phyloP scores from a whole-genome alignment of 30 jellyfish, hydroid and myxozoan species.

The Aurelia coerulea region DNA sequence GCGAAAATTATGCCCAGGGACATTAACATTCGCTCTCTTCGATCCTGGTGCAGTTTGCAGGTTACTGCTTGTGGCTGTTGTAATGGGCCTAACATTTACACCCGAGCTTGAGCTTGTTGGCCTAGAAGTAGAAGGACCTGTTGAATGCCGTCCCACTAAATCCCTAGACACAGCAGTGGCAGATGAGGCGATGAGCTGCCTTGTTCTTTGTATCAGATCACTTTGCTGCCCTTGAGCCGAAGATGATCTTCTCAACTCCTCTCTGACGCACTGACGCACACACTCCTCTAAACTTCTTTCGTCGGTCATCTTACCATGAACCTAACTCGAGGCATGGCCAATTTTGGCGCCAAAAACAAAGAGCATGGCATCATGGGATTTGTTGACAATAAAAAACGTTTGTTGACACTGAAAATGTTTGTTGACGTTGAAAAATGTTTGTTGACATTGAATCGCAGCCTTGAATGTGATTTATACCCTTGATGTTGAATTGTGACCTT shows the following conservation, averaged over 20 bases:
- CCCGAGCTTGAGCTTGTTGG: constrained; percentile 40
- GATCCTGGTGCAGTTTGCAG: no score
- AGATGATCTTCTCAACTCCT: constrained; percentile 25
- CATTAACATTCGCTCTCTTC: constrained; percentile 16
- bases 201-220: constrained; percentile 25
- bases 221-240: constrained; percentile 34
- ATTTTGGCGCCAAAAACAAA: constrained; percentile 46
- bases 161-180: constrained; percentile 25
- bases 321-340: background rate
- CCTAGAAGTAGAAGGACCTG: background rate
- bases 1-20: constrained; percentile 36
- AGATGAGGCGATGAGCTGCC: constrained; percentile 41
- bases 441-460: no score
- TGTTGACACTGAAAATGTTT: constrained; percentile 6
- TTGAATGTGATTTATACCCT: no score
- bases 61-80: no score
- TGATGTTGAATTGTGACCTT: no score
- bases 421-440: background rate
- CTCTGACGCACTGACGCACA: constrained; percentile 43
- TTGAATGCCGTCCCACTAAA: background rate
- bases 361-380: constrained; percentile 57
- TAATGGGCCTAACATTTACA: background rate
- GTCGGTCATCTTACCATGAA: background rate
- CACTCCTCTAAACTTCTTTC: constrained; percentile 30
- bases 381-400: constrained; percentile 47